Base-by-base conservation (phyloP, 2,888 invertebrate genomes). In the Cataglyphis rosenhaueri region DNA sequence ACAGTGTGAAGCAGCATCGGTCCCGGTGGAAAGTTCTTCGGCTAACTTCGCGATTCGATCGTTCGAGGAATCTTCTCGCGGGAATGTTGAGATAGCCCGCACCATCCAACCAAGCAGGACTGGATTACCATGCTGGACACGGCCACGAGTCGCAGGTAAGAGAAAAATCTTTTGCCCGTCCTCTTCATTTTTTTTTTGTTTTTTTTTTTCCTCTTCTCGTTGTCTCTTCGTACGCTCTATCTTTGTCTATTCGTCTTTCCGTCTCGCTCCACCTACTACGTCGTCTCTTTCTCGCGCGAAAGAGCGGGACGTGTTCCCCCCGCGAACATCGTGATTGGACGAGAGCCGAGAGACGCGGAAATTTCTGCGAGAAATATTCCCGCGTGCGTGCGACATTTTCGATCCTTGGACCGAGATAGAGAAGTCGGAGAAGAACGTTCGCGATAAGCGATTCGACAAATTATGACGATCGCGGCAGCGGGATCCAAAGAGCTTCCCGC, bases 61-160 rank as follows among this genome's bases (percentile, higher is more conserved):
- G 38, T 62, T 62, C 74, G 65, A 66, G 29, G 29, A 32, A 55
- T 21, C 25, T 55, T 68, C 48, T 59, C 82, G 73, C 86, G 84
- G 88, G 87, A 86, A 88, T 89, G 89, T 85, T 84, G 84, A 89
- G 87, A 83, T 89, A 89, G 84, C 81, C 86, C 70, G 66, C 83
- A 81, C 84, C 57, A n/a, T 48, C 52, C 52, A 79, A 70, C 64
- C 83, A 48, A 73, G 62, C 66, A 48, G 88, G 87, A 90, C 87
- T 81, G 90, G 92, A 93, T 93, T 93, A 93, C 93, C 92, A 93
- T 93, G 93, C 93, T 93, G 91, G 91, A 92, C 92, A 91, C 92
- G 91, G 92, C 91, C 91, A 92, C 93, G 91, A 91, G 91, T 92
- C 87, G 78, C 92, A 93, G 93, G 93, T 93, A 92, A 93, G 88